Percentiles rank a stretch among this genome's conserved stretches.
Conservation (phyloP, 2,888 invertebrate species). For the Erpobdella octoculata region DNA sequence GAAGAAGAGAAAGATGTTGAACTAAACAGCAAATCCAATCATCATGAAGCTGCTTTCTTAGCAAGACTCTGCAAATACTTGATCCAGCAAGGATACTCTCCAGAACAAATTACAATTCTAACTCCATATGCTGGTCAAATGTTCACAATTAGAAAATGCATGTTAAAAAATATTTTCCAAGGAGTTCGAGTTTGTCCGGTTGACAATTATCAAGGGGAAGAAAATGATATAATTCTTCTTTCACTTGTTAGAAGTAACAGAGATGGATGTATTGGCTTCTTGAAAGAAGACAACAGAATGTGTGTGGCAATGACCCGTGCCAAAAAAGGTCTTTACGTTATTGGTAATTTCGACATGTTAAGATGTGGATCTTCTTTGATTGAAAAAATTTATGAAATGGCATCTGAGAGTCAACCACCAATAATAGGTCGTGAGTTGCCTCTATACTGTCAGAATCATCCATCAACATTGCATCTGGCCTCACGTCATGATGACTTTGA, state of each 20-base stretch:
- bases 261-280: conserved; percentile 45
- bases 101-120: conserved; percentile 45
- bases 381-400: conserved; percentile 27
- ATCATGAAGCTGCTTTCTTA: conserved; percentile 45
- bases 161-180: conserved; percentile 41
- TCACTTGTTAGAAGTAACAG: conserved; percentile 49
- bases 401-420: neutral
- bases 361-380: conserved; percentile 27
- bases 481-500: conserved; percentile 34
- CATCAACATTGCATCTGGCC: conserved; percentile 11
- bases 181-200: conserved; percentile 42
- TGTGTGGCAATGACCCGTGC: conserved; percentile 50
- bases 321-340: conserved; percentile 46
- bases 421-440: conserved; percentile 21
- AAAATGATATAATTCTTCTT: conserved; percentile 49
- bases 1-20: conserved; percentile 42
- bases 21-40: conserved; percentile 43
- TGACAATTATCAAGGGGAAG: conserved; percentile 50
- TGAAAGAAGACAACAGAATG: conserved; percentile 45
- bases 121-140: conserved; percentile 49
- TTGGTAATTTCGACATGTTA: conserved; percentile 45
- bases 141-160: conserved; percentile 39
- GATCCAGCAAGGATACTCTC: conserved; percentile 45
- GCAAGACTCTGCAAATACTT: conserved; percentile 44
- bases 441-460: conserved; percentile 43